phyloP scores from a whole-genome alignment of 2,113 vertebrate genomes.

The Elephantulus edwardii region DNA sequence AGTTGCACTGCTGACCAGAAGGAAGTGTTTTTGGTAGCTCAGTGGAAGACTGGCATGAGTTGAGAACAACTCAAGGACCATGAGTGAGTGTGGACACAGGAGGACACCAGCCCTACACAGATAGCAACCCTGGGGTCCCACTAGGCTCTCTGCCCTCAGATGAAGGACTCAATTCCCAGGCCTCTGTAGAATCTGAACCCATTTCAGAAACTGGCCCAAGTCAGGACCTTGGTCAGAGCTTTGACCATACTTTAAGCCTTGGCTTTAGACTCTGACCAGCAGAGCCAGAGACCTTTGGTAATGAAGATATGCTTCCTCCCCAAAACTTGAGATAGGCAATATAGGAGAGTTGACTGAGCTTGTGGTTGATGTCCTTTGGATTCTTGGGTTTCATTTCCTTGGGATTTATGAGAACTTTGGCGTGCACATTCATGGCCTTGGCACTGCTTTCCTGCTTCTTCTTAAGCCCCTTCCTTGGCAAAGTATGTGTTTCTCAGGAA shows the following conservation, averaged over 20 bases:
- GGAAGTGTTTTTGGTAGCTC: too few relatives aligned
- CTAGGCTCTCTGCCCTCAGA: not conserved
- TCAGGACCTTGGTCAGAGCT: not conserved
- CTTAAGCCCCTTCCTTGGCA: not conserved
- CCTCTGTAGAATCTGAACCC: not conserved
- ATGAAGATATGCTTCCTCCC: not conserved
- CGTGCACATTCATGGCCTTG: not conserved
- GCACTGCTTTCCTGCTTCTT: not conserved
- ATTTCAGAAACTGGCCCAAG: not conserved
- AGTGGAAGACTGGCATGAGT: slow-evolving; percentile 5
- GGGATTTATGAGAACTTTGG: not conserved
- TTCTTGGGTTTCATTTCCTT: not conserved
- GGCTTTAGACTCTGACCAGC: not conserved
- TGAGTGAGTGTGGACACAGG: not conserved
- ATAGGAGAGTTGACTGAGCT: not conserved
- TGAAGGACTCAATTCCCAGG: not conserved
- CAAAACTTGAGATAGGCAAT: not conserved
- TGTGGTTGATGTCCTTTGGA: not conserved
- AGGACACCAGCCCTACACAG: not conserved
- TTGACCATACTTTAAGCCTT: not conserved
- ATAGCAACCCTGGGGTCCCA: not conserved
- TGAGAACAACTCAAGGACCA: not conserved
- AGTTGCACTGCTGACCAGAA: too few relatives aligned
- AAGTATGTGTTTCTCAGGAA: not conserved
- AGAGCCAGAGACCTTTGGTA: not conserved